These are phyloP conservation scores for Amazonetta brasiliensis DNA, from an alignment of 2,797 vertebrate species.

Conservation along the genomic window DNA sequence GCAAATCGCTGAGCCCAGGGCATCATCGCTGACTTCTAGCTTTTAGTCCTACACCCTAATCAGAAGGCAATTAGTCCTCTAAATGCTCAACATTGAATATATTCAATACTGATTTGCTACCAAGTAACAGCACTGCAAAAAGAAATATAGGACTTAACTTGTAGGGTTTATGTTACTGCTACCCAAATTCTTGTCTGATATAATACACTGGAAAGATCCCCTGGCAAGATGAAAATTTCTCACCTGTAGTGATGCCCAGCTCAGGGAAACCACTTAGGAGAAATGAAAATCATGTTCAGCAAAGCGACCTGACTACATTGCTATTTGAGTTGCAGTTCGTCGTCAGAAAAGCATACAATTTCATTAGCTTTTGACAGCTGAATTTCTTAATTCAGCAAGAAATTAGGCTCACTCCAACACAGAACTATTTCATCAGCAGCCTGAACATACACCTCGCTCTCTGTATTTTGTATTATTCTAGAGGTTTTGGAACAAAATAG, in stretches of 20 bases:
- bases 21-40: neutral
- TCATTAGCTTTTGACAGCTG: neutral
- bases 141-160: neutral
- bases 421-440: neutral
- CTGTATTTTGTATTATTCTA: neutral
- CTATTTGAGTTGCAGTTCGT: neutral
- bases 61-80: neutral
- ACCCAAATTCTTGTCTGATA: neutral
- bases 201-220: neutral
- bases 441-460: neutral
- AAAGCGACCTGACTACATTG: neutral
- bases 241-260: neutral
- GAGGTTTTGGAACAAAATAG: neutral
- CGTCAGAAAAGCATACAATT: neutral
- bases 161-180: neutral
- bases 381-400: neutral
- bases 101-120: neutral
- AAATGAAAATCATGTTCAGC: neutral
- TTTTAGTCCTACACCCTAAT: neutral
- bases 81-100: neutral
- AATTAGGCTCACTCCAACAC: neutral
- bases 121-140: neutral
- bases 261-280: neutral
- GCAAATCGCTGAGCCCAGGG: neutral
- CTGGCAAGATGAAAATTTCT: neutral